Conservation (phyloP, 2,113 vertebrate genomes). For the Fregata magnificens region DNA sequence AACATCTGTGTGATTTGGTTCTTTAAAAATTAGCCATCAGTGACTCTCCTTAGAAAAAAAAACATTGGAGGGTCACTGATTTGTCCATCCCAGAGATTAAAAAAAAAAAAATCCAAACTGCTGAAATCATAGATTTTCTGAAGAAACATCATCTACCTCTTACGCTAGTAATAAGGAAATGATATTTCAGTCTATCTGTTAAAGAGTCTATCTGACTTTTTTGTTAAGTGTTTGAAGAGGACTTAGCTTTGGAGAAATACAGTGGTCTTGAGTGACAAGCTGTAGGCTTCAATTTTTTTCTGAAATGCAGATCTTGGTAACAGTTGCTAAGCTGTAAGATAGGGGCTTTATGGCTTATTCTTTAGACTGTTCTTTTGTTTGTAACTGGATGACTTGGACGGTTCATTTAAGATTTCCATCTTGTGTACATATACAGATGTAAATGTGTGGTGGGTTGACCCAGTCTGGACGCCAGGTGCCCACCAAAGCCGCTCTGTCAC, state of each 20-base stretch:
- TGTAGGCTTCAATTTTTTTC: neutral
- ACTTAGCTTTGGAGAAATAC: neutral
- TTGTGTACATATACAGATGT: neutral
- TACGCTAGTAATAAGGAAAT: neutral
- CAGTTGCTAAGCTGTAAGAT: neutral
- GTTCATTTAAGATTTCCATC: neutral
- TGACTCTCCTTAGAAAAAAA: neutral
- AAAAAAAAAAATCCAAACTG: neutral
- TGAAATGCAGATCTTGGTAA: slow-evolving; percentile 12
- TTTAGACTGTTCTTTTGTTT: neutral
- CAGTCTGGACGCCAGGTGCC: no score
- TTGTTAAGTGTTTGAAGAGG: neutral
- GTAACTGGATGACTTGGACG: neutral
- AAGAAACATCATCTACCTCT: neutral
- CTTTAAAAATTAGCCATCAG: neutral
- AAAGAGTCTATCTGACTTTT: neutral
- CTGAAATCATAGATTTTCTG: neutral
- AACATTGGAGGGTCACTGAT: neutral
- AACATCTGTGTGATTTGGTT: neutral
- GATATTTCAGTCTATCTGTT: neutral
- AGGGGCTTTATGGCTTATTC: neutral
- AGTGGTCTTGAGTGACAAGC: neutral
- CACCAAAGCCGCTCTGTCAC: no score
- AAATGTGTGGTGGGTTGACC: no score
- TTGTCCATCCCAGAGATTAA: neutral